Percentiles rank a stretch among this genome's conserved stretches.
phyloP scores from a whole-genome alignment of 2,888 invertebrate genomes.

The Clanis bilineata region DNA sequence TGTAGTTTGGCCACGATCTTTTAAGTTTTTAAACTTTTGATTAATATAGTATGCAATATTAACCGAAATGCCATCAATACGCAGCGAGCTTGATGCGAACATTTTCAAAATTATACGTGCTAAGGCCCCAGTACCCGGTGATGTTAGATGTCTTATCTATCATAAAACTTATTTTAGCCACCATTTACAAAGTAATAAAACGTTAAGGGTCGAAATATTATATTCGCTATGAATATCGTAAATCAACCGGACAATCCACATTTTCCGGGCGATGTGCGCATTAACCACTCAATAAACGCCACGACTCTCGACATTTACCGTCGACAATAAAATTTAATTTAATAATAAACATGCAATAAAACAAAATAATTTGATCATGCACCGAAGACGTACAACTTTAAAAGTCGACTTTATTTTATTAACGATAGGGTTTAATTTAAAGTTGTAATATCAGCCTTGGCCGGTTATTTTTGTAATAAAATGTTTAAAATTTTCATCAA shows the following conservation, averaged over 20 bases:
- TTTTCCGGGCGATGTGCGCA: background rate
- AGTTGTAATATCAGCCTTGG: background rate
- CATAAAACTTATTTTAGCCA: background rate
- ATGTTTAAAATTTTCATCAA: background rate
- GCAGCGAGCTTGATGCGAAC: too few relatives aligned
- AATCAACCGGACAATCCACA: background rate
- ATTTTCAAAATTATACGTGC: too few relatives aligned
- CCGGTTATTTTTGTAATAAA: background rate
- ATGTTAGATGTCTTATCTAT: too few relatives aligned
- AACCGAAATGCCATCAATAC: too few relatives aligned
- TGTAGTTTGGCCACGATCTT: too few relatives aligned
- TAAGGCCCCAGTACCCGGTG: too few relatives aligned
- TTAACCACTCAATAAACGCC: conserved; percentile 10
- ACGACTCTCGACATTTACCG: background rate
- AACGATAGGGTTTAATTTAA: background rate
- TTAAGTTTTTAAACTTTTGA: too few relatives aligned
- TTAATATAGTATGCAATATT: too few relatives aligned
- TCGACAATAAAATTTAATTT: conserved; percentile 14
- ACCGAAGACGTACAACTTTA: background rate
- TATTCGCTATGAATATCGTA: background rate
- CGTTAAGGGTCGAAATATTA: background rate
- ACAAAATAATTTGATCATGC: conserved; percentile 16
- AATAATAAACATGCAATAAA: conserved; percentile 18
- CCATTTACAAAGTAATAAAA: background rate
- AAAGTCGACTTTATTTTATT: background rate